These are phyloP conservation scores for Aphrocallistes beatrix DNA, from an alignment of 37 sponge, comb jelly and placozoan genomes.

Conservation along the genomic window DNA sequence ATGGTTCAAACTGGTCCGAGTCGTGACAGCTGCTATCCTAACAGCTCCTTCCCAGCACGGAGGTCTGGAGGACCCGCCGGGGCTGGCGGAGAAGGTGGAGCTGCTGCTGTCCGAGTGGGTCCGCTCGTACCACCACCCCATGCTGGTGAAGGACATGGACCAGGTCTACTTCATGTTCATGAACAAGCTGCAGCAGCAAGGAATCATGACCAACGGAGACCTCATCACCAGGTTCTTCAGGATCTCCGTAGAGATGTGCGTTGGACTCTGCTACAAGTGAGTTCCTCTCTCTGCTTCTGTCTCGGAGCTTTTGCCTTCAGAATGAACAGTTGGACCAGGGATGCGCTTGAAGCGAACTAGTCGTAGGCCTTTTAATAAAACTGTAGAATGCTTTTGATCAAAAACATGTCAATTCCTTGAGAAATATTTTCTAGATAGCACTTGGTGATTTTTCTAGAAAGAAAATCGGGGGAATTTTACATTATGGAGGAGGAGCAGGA, in stretches of 20 bases:
- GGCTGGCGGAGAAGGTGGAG: constrained; percentile 90
- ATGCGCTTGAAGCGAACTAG: too few species aligned
- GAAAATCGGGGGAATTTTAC: too few species aligned
- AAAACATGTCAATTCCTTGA: too few species aligned
- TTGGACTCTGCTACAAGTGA: constrained; percentile 82
- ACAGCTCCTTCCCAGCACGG: constrained; percentile 15
- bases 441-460: too few species aligned
- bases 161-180: constrained; percentile 77
- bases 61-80: constrained; percentile 83
- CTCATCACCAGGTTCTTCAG: constrained; percentile 83
- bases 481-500: too few species aligned
- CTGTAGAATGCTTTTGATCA: too few species aligned
- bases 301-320: too few species aligned
- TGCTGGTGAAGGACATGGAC: constrained; percentile 68
- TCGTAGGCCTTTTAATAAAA: too few species aligned
- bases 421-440: too few species aligned
- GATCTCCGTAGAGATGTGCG: constrained; percentile 94
- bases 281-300: background rate
- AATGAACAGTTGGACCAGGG: too few species aligned
- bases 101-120: constrained; percentile 92
- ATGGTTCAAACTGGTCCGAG: too few species aligned
- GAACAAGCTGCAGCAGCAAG: constrained; percentile 85
- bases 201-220: constrained; percentile 88
- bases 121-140: constrained; percentile 78
- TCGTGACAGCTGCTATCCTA: too few species aligned